Base-by-base conservation (phyloP, 1,140 invertebrate species). In the Drosophila suzukii region DNA sequence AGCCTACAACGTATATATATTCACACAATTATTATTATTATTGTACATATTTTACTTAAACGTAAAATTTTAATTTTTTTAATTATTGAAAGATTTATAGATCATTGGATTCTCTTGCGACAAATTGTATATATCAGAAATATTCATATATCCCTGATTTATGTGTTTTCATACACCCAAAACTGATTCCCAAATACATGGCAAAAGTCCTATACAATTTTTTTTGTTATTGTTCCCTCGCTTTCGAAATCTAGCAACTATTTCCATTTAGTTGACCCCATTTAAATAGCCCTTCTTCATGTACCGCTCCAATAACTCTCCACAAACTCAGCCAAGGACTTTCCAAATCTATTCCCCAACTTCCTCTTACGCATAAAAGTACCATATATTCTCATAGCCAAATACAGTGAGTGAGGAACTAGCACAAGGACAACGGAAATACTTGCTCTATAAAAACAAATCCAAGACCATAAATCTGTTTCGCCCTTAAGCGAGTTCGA, bases 381-480 rank as follows among this genome's bases (percentile, higher is more conserved):
- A 73, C 58, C 10, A 81, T 63, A 55, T 66, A 39, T 70, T 73
- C 72, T 36, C 54, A 55, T 58, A 63, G 57, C 38, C 57, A 46
- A 54, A 39, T 24, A 13, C 46, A 20, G n/a, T 38, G 20, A 11
- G 47, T 34, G 36, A 30, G 51, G 32, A 81, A 77, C 61, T 77
- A 49, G 79, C 38, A 41, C 79, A 81, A 81, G 79, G 79, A 81
- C 79, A 81, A 60, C 79, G 79, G 78, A 77, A 67, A 67, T 59
- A 77, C 41, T 76, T 73, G 78, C 73, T 72, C 78, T 76, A 77
- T 81, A 81, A 81, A 81, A 72, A 62, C 61, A 76, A 72, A 76
- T 66, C 65, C 70, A 57, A 71, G 59, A 36, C 59, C 78, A 81
- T 81, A 81, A 81, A 81, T 81, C 79, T 82, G 36, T 65, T 57